Conservation (phyloP, 2,797 vertebrate species). For the Monodelphis domestica region DNA sequence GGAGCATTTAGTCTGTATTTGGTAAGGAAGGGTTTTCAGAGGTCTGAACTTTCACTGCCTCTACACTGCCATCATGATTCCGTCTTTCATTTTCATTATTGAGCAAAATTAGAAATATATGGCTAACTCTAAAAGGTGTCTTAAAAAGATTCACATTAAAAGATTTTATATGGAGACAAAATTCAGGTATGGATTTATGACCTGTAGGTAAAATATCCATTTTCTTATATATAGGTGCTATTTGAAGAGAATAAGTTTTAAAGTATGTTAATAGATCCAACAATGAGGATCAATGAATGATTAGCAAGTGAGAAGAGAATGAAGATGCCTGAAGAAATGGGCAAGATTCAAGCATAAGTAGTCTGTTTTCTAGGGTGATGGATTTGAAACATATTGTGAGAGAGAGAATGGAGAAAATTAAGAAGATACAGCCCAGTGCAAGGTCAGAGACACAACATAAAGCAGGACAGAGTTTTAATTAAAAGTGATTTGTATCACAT, state of each 20-base stretch:
- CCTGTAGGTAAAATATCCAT: not conserved
- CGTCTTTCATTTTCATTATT: not conserved
- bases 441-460: not conserved
- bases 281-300: not conserved
- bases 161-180: not conserved
- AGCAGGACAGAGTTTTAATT: not conserved
- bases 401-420: not conserved
- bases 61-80: too few species aligned
- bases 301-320: not conserved
- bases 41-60: too few species aligned
- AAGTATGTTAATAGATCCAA: not conserved
- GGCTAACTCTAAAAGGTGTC: not conserved
- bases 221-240: not conserved
- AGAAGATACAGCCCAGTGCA: not conserved
- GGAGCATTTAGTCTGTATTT: too few species aligned
- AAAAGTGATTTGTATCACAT: not conserved
- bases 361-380: not conserved
- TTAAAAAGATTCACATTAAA: not conserved
- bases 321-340: not conserved
- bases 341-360: not conserved
- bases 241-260: not conserved
- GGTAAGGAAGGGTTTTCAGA: too few species aligned
- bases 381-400: not conserved
- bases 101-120: not conserved
- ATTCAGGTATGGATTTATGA: not conserved